Base-by-base conservation (phyloP, 1,140 invertebrate genomes). In the Akabosia matsudoensis region DNA sequence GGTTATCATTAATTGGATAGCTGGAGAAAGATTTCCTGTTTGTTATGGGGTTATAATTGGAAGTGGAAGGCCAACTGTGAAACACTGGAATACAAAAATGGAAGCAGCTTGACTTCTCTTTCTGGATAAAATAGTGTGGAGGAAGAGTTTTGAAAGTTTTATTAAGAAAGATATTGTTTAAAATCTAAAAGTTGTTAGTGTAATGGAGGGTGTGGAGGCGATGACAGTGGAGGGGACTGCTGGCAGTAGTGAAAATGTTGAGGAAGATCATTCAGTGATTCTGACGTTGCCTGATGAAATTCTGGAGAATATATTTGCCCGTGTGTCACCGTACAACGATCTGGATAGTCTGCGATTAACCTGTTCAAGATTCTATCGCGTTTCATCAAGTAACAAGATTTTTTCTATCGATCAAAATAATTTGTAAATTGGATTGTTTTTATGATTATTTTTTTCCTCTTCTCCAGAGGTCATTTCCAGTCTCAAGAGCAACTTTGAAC, bases 241-340 rank as follows among this genome's bases (percentile, higher is more conserved):
- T 56, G 54, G 10, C 24, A 3, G 4, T 56, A 3, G 3, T 56
- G 54, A 56, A 22, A 22, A 56, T 3, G 54, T n/a, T 3, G 54
- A 56, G 54, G 54, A 10, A 22, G 22, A 16, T 16, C n/a, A 10
- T 24, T 61, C 33, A 22, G 33, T 16, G 34, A 85, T 88, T 24
- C 74, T 82, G 34, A 84, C 86, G 79, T 86, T 97, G 76, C 95
- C 96, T 10, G 93, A 97, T 85, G 94, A 97, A 88, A 90, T 97
- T 67, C 85, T 97, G 73, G 95, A 97, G 85, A 95, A 94, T 84
- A 96, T 97, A 83, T 88, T 97, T 76, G 90, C 91, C 79, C 89
- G 94, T 83, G 86, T 97, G 80, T 92, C 94, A 76, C 95, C 95
- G 22, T 97, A 97, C 83, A 90, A 91, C 85, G 94, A 97, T 87